A percentile compares a stretch with the other conserved stretches of the same genome.
Evolutionary conservation across 2,113 vertebrate genomes (phyloP).

Genomic region (Lanius ludovicianus): DNA sequence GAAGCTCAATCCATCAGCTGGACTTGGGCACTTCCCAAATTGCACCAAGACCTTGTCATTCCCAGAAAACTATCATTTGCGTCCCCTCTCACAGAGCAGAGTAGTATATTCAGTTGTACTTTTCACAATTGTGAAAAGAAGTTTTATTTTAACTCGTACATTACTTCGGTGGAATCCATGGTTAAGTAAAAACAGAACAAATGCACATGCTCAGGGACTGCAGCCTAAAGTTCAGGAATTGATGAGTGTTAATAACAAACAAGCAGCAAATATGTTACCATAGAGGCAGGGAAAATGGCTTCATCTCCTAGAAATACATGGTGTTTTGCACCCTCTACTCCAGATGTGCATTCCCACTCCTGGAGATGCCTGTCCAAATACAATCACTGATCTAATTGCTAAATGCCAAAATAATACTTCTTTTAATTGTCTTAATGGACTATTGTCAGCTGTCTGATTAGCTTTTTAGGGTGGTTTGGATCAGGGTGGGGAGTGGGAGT

Average conservation of each 20-base stretch:
- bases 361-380: background rate
- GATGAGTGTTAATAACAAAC: background rate
- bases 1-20: background rate
- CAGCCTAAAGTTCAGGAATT: background rate
- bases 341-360: background rate
- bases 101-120: background rate
- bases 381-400: background rate
- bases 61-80: background rate
- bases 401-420: background rate
- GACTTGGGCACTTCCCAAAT: background rate
- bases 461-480: background rate
- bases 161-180: background rate
- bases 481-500: accelerated
- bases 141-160: background rate
- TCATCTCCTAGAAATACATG: background rate
- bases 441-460: background rate
- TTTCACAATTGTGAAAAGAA: background rate
- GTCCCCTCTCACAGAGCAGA: background rate
- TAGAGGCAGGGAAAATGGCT: background rate
- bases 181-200: background rate
- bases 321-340: background rate
- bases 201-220: background rate
- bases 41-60: background rate
- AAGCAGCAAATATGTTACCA: background rate
- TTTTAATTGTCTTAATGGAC: background rate